Evolutionary conservation across 1,140 invertebrate species (phyloP), one percentile per base, ranked within the genome.

Genomic region (Apocrypta bakeri): DNA sequence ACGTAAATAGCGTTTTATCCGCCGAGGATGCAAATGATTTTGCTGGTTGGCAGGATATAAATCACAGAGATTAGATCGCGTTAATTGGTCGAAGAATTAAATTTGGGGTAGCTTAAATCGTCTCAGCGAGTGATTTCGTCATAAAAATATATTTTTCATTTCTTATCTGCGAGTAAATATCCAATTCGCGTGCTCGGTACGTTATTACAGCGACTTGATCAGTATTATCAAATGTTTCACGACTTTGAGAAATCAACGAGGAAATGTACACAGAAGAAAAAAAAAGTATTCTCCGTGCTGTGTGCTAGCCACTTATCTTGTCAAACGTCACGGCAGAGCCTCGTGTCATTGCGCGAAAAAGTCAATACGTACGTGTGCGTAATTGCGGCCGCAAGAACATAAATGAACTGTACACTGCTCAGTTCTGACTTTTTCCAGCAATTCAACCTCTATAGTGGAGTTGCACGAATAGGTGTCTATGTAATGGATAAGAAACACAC

Each of bases 301-400:
- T 2, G 48, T 17, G 21, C 48, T 48, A 73, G 40, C 21, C 72
- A 73, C 37, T 73, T 73, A 73, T 73, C 24, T 25, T 40, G 40
- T 73, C 72, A 73, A n/a, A n/a, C 72, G 31, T 40, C 24, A 25
- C 33, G 33, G n/a, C 37, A 48, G 17, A 24, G 6, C n/a, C 25
- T 4, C 72, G 31, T 73, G 72, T 73, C 40, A 73, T 25, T 73
- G 40, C 7, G 24, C 24, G 33, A 48, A 11, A 31, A 14, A 40
- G 48, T 21, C 69, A 25, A 31, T 72, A 72, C 2, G 24, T 72
- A n/a, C 29, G n/a, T 72, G 48, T 56, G 48, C 48, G 48, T 56
- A 56, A 56, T 56, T 56, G 48, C 48, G 48, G 48, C 48, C 17
- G 48, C 48, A 21, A 21, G 48, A 21, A 7, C n/a, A 56, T n/a